Conservation (phyloP, 2,888 invertebrate species). For the Tinea semifulvella region DNA sequence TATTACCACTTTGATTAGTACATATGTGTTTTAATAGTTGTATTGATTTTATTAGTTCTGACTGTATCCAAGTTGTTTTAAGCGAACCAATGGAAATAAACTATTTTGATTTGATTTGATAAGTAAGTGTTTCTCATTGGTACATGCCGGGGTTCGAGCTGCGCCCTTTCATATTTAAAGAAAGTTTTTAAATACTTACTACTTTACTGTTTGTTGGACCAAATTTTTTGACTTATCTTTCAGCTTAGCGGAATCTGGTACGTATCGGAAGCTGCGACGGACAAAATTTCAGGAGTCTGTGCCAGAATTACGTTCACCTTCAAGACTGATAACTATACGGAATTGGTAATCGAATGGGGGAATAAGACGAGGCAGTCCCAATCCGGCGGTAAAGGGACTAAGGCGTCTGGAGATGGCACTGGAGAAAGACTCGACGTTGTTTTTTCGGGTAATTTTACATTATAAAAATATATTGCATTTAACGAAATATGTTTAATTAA, state of each 20-base stretch:
- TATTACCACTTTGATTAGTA: too few species aligned
- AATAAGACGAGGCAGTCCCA: conserved; percentile 43
- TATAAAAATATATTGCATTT: neutral
- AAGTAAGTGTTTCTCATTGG: too few species aligned
- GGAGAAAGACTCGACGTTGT: conserved; percentile 46
- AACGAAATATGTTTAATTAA: conserved; percentile 13
- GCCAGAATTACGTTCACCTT: conserved; percentile 50
- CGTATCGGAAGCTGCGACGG: conserved; percentile 41
- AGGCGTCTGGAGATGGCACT: conserved; percentile 37
- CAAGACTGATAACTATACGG: conserved; percentile 41
- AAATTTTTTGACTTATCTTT: neutral
- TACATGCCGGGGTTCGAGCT: too few species aligned
- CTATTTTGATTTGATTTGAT: too few species aligned
- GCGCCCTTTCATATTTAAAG: too few species aligned
- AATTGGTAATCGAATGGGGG: conserved; percentile 50
- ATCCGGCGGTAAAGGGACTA: conserved; percentile 47
- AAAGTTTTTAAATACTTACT: too few species aligned
- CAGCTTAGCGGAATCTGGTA: conserved; percentile 56
- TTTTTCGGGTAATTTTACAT: conserved; percentile 37
- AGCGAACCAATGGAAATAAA: too few species aligned
- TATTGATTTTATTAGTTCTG: too few species aligned
- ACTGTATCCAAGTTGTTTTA: too few species aligned
- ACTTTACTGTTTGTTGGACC: too few species aligned
- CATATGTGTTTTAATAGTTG: too few species aligned
- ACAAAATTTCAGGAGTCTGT: conserved; percentile 43